Base-by-base conservation (phyloP, 2,888 invertebrate genomes). In the Pachycephus smyrnensis region DNA sequence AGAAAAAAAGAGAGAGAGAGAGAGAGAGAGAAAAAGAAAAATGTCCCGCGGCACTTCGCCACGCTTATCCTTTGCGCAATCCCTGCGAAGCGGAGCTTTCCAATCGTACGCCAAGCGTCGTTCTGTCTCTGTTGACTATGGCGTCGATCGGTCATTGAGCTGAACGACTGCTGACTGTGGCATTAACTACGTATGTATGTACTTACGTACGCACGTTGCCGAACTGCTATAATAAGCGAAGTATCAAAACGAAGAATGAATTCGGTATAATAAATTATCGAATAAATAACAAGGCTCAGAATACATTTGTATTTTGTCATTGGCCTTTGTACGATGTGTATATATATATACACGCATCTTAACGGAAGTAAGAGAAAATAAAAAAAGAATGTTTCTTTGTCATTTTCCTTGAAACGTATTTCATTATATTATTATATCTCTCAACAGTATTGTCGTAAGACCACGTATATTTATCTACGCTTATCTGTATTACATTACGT, bases 11-110 rank as follows among this genome's bases (percentile, higher is more conserved):
- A 32, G 75, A 40, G 75, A 23, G 71, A 40, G 75, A 30, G 15
- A 69, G 73, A 68, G 74, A 32, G 76, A 68, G 76, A 73, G 31
- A 12, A 68, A 40, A 78, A 81, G 79, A 71, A 68, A 77, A 73
- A 76, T 55, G 55, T 55, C 23, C 23, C 55, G 55, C 55, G 55
- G 55, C 9, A 37, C 37, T 37, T 37, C 12, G 37, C 37, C 37
- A 37, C 55, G 55, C 55, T 55, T 55, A 55, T 55, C 23, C 55
- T 55, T 55, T 55, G 55, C 55, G 55, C 55, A 55, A 55, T 55
- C 55, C 55, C 23, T 23, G 55, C 55, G 55, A 55, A 55, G 55
- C 55, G 55, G 23, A 55, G 55, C 55, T 55, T 55, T 55, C 55
- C 55, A 55, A 55, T 55, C 23, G 55, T 9, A 55, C 23, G 23